phyloP scores from a whole-genome alignment of 2,113 vertebrate species.

The Limanda limanda region DNA sequence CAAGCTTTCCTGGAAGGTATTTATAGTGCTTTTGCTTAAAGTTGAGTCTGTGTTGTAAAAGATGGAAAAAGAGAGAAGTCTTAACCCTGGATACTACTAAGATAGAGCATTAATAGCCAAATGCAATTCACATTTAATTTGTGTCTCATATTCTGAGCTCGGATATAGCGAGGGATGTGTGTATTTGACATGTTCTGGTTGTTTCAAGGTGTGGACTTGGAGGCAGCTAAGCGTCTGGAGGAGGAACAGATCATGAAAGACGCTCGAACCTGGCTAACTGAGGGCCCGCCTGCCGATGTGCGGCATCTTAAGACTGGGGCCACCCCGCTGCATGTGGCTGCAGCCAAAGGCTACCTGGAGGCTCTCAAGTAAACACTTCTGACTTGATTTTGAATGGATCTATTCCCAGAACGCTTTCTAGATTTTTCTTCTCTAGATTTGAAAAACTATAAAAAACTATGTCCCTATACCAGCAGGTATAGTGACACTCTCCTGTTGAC shows the following conservation, averaged over 20 bases:
- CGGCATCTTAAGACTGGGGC: slow-evolving; percentile 89
- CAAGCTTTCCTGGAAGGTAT: not conserved
- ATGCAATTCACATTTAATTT: not conserved
- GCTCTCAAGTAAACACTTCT: slow-evolving; percentile 88
- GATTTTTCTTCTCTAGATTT: not conserved
- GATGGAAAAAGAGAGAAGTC: not conserved
- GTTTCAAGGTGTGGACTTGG: slow-evolving; percentile 87
- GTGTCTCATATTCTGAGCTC: not conserved
- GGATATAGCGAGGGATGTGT: not conserved
- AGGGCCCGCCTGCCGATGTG: slow-evolving; percentile 84
- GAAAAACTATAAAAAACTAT: not conserved
- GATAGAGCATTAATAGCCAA: not conserved
- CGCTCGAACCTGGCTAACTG: slow-evolving; percentile 89
- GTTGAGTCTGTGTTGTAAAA: not conserved
- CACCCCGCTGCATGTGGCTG: slow-evolving; percentile 93
- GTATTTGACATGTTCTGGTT: not conserved
- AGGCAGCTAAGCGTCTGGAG: slow-evolving; percentile 88
- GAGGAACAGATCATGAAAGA: slow-evolving; percentile 94
- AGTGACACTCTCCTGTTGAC: not conserved
- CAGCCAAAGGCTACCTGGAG: slow-evolving; percentile 94
- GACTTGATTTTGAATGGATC: no score
- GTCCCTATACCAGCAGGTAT: not conserved
- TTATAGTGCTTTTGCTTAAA: not conserved
- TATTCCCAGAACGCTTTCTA: not conserved
- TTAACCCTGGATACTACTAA: not conserved